Base-by-base conservation (phyloP, 1,140 invertebrate genomes). In the Glomeris maerens region DNA sequence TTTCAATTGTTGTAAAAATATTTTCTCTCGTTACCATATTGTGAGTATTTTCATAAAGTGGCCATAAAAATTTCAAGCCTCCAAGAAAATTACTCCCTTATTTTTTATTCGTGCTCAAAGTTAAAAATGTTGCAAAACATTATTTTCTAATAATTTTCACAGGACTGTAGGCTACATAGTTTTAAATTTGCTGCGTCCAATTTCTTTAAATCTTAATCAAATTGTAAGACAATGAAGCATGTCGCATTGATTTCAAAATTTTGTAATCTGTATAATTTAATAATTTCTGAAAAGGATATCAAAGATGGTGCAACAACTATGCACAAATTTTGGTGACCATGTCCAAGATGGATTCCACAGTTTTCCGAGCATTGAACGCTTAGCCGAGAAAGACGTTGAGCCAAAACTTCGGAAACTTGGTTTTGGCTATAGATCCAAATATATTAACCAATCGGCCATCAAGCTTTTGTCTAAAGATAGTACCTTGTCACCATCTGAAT, bases 231-330 rank as follows among this genome's bases (percentile, higher is more conserved):
- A 10, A 36, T 13, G 10, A 36, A 10, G 17, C 31, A 36, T 36
- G 31, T 13, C 10, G 31, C 31, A 36, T 13, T n/a, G n/a, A n/a
- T n/a, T n/a, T n/a, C 31, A 36, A 36, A 36, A 36, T 36, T 13
- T 36, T 36, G 10, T 17, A 10, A 17, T 36, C 17, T 36, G 31
- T 36, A 13, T n/a, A n/a, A n/a, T n/a, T n/a, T n/a, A n/a, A n/a
- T n/a, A n/a, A n/a, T n/a, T n/a, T n/a, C n/a, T n/a, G n/a, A n/a
- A n/a, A n/a, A 86, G 88, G 56, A 92, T 94, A 63, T 80, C 81
- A 31, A 71, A 74, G 21, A 91, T 98, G 90, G 84, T 98, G 4
- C 83, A 94, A 63, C 89, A 88, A 65, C 64, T 98, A 42, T 91
- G 88, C 62, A 62, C 54, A 26, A 72, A 78, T 65, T 79, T 95